phyloP scores from a whole-genome alignment of 2,797 vertebrate genomes.

The Sebastes trivittatus region DNA sequence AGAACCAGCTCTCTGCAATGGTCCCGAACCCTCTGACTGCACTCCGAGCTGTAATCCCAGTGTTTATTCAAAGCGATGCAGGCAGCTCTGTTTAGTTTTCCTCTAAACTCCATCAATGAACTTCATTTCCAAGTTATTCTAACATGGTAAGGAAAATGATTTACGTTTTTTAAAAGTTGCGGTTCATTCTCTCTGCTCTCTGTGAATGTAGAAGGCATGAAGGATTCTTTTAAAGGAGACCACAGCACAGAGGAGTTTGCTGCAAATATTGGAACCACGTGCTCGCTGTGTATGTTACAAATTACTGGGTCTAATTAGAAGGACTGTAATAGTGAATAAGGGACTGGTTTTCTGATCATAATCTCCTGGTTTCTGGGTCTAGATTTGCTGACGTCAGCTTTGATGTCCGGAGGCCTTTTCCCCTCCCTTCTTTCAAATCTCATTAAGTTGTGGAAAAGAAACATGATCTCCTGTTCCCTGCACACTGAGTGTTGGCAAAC shows the following conservation, averaged over 20 bases:
- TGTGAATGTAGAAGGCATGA: not conserved
- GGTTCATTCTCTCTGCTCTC: not conserved
- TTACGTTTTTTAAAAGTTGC: not conserved
- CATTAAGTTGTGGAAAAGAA: slow-evolving; percentile 5
- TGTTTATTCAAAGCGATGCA: slow-evolving; percentile 14
- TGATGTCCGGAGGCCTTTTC: slow-evolving; percentile 19
- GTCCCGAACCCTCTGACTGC: not conserved
- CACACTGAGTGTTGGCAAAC: not conserved
- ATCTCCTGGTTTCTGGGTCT: slow-evolving; percentile 20
- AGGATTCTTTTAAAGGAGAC: not conserved
- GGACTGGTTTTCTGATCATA: slow-evolving; percentile 13
- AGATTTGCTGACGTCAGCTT: not conserved
- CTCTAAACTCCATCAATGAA: slow-evolving; percentile 1
- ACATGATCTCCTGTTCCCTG: not conserved
- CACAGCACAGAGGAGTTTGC: not conserved
- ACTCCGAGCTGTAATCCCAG: not conserved
- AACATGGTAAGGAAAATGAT: not conserved
- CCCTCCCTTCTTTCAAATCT: slow-evolving; percentile 26
- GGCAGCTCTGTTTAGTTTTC: slow-evolving; percentile 6
- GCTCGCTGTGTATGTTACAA: slow-evolving; percentile 34
- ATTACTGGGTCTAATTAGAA: slow-evolving; percentile 42
- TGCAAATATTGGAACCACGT: slow-evolving; percentile 52
- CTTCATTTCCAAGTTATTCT: slow-evolving; percentile 17
- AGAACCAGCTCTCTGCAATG: not conserved
- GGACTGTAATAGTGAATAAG: slow-evolving; percentile 21